A percentile compares a stretch with the other conserved stretches of the same genome.
phyloP scores from a whole-genome alignment of 2,888 invertebrate genomes.

The Eustalomyia histrio region DNA sequence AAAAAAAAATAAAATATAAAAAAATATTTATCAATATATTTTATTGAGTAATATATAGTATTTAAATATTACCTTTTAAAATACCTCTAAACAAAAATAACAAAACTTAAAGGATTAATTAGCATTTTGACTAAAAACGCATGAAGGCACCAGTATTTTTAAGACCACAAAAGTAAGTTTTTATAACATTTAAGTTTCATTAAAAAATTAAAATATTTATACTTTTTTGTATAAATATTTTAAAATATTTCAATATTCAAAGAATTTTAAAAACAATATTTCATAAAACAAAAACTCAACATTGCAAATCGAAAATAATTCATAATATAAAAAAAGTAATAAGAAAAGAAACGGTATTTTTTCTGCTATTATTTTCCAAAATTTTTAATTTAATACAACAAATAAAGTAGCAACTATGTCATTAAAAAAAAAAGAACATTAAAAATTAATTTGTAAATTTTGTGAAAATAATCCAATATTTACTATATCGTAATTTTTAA shows the following conservation, averaged over 20 bases:
- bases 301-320: neutral
- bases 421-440: too few relatives aligned
- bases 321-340: too few relatives aligned
- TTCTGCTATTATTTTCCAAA: too few relatives aligned
- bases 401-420: too few relatives aligned
- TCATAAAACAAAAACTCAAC: neutral
- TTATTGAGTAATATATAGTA: conserved; percentile 10
- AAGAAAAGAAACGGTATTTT: too few relatives aligned
- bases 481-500: too few relatives aligned
- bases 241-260: neutral
- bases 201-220: neutral
- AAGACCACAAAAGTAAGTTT: conserved; percentile 41
- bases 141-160: conserved; percentile 52
- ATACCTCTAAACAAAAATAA: conserved; percentile 1
- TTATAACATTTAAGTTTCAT: neutral
- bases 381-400: too few relatives aligned
- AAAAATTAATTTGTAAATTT: too few relatives aligned
- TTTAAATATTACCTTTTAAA: conserved; percentile 16
- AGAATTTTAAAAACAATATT: conserved; percentile 7
- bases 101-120: conserved; percentile 10
- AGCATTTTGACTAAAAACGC: conserved; percentile 33
- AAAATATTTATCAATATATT: conserved; percentile 10
- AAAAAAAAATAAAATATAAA: conserved; percentile 14
- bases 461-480: too few relatives aligned
- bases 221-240: neutral